Conservation (phyloP, 2,888 invertebrate genomes). For the Eristalis pertinax region DNA sequence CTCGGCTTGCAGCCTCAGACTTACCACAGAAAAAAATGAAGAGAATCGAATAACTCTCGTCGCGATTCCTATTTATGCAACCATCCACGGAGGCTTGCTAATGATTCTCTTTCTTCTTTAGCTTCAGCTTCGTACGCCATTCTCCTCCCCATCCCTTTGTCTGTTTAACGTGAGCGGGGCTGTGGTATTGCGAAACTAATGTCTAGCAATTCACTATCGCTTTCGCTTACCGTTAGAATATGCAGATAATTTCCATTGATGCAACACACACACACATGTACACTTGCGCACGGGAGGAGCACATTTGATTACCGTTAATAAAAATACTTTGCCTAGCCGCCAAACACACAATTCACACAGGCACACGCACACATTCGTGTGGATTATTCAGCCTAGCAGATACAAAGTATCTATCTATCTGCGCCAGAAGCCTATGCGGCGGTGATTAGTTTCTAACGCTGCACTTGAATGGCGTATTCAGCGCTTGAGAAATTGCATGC, state of each 20-base stretch:
- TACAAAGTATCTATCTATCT: slow-evolving; percentile 49
- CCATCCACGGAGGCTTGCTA: slow-evolving; percentile 21
- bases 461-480: slow-evolving; percentile 60
- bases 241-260: slow-evolving; percentile 70
- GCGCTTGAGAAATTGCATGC: slow-evolving; percentile 52
- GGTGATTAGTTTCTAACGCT: slow-evolving; percentile 67
- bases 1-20: slow-evolving; percentile 9
- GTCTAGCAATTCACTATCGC: slow-evolving; percentile 71
- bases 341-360: not conserved
- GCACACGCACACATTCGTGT: not conserved
- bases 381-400: not conserved
- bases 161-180: not conserved
- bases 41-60: slow-evolving; percentile 2
- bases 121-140: not conserved
- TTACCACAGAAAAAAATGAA: not conserved
- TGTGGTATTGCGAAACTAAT: slow-evolving; percentile 63
- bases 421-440: slow-evolving; percentile 52
- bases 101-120: slow-evolving; percentile 32
- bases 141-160: not conserved
- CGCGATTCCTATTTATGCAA: slow-evolving; percentile 33
- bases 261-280: slow-evolving; percentile 19
- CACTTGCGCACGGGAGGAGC: not conserved
- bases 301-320: slow-evolving; percentile 68
- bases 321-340: slow-evolving; percentile 38
- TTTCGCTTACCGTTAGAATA: slow-evolving; percentile 70